Base-by-base conservation (phyloP, 2,113 vertebrate species). In the Vidua chalybeata region DNA sequence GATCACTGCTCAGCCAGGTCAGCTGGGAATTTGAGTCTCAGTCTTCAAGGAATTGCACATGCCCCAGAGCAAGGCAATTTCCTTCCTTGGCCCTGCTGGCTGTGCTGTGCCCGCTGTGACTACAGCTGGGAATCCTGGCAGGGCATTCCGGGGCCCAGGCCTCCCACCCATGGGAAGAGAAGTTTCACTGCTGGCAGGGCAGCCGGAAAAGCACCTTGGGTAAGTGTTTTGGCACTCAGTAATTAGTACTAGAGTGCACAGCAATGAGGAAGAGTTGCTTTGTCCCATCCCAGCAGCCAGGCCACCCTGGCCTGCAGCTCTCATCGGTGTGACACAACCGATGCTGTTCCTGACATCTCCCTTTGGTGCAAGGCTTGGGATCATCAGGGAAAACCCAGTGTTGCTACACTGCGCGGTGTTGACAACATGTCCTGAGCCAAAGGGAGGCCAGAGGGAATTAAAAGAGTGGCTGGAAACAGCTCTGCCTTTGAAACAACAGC, bases 401-500 rank as follows among this genome's bases (percentile, higher is more conserved):
- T 43, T 86, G 63, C 63, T 43, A 9, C 71, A 45, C 1, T 22
- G 22, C 21, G 3, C 12, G 28, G n/a, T 46, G 62, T 5, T 86
- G 22, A 33, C 24, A 39, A 37, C 24, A 33, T 2, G 10, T 51
- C 31, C 56, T 56, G 27, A 75, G 33, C 21, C 66, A 72, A 80
- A 46, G 18, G 14, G 33, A 79, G 35, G n/a, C 56, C 3, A 2
- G 58, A 48, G 43, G 27, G 68, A 54, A 48, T 23, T 39, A 31
- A 45, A 46, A 51, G 21, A 67, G 46, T 2, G 30, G 3, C 72
- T 82, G 45, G 27, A 72, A 81, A 58, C 17, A 58, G 20, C 43
- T 30, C 43, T 84, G n/a, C 31, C 43, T 90, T 83, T 46, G 72
- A 92, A 89, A 81, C 12, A 54, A 69, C n/a, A 80, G 39, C 41